Evolutionary conservation across 2,113 vertebrate species (phyloP).

Genomic region (Fregata magnificens): DNA sequence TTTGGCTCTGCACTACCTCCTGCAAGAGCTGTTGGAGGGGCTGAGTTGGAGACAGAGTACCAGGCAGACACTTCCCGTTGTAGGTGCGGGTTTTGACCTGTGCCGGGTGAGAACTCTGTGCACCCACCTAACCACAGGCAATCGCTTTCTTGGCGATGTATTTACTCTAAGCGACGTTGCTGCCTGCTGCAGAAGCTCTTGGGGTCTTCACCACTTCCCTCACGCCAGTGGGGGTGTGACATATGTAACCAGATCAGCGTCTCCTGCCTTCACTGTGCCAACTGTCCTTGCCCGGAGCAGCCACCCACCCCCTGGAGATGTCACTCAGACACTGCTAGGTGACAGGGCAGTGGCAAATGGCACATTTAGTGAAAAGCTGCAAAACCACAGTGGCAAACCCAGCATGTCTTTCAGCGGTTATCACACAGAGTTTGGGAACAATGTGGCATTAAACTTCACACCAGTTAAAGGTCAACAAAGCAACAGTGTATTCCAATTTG

Average conservation of each 20-base stretch:
- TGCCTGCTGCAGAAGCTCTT: not conserved
- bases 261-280: not conserved
- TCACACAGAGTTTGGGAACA: not conserved
- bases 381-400: not conserved
- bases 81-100: not conserved
- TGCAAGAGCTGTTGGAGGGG: not conserved
- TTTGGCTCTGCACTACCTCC: not conserved
- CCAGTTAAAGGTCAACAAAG: not conserved
- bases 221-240: too few relatives aligned
- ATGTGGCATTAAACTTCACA: not conserved
- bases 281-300: not conserved
- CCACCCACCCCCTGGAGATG: not conserved
- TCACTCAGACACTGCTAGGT: not conserved
- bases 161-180: not conserved
- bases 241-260: not conserved
- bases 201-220: not conserved
- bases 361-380: not conserved
- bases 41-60: not conserved
- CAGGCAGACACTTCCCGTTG: not conserved
- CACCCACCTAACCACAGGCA: not conserved
- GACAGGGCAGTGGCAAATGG: not conserved
- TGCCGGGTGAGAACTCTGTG: not conserved
- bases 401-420: not conserved
- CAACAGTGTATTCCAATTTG: not conserved
- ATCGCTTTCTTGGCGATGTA: not conserved